Evolutionary conservation across 2,888 invertebrate species (phyloP), one percentile per base, ranked within the genome.

Genomic region (Drosophila infuscata): DNA sequence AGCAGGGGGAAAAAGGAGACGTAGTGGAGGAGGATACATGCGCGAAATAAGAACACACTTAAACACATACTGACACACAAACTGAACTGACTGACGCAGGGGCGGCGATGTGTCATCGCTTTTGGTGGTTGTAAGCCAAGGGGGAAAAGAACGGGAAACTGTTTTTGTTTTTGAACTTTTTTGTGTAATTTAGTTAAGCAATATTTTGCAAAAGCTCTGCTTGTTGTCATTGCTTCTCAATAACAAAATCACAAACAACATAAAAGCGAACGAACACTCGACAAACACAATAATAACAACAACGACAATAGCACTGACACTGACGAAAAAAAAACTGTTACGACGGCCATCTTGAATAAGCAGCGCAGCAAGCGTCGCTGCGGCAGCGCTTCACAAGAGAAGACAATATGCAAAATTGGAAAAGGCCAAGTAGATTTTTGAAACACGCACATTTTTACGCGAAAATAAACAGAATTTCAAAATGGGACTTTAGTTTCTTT

Each of bases 341-440:
- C 88, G 91, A 89, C 92, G 91, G 92, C 92, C 92, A 92, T 92
- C 91, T 92, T 92, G 92, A 84, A 92, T 90, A 81, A 90, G 82
- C 79, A 80, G 77, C 74, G 77, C 76, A 67, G 68, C 52, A 66
- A 79, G 67, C 68, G 73, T 70, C 59, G 62, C 70, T 67, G 71
- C 63, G 57, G 58, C 70, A 66, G 70, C 49, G 63, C 56, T 61
- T 73, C 38, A 36, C 38, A 74, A 67, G 69, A 79, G 70, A 65
- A 66, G 62, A 48, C 76, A 74, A 65, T 79, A 82, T 82, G 80
- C 85, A 72, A 83, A 88, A 81, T 81, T 68, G 54, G 61, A 67
- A 86, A 81, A 67, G 62, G 62, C 60, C 70, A 71, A 76, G 74
- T 70, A 67, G 49, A 64, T 76, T 81, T 73, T 54, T 65, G 36